These are phyloP conservation scores for Cyprinodon tularosa DNA, from an alignment of 2,113 vertebrate species.

Conservation along the genomic window DNA sequence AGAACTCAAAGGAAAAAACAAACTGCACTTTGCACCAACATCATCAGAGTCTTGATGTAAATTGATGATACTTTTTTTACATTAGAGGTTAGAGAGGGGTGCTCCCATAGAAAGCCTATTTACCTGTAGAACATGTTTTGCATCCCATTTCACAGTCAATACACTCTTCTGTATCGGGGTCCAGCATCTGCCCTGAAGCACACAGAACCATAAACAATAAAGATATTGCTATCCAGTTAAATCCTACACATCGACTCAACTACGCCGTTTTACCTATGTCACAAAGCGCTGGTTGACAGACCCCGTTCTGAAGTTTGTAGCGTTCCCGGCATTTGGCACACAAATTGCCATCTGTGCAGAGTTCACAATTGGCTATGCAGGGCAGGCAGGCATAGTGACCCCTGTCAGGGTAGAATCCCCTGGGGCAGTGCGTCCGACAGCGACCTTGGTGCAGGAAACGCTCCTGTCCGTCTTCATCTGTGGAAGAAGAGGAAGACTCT, in stretches of 20 bases:
- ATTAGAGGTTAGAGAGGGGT: neutral
- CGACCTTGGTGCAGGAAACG: constrained; percentile 81
- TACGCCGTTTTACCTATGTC: constrained; percentile 64
- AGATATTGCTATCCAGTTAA: neutral
- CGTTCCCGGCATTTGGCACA: constrained; percentile 83
- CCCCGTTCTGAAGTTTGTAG: constrained; percentile 79
- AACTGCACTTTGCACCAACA: constrained; percentile 8
- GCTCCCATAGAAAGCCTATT: constrained; percentile 12
- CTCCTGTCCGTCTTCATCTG: constrained; percentile 82
- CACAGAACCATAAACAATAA: constrained; percentile 4
- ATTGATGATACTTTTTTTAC: neutral
- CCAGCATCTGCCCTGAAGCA: constrained; percentile 80
- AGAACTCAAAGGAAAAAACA: constrained; percentile 23
- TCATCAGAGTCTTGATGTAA: constrained; percentile 5
- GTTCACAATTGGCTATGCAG: constrained; percentile 83
- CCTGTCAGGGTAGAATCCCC: constrained; percentile 78
- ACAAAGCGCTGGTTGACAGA: constrained; percentile 75
- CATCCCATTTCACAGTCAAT: constrained; percentile 80
- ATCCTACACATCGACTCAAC: neutral
- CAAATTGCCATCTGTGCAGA: constrained; percentile 78
- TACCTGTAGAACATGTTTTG: constrained; percentile 80
- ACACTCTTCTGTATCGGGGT: constrained; percentile 83
- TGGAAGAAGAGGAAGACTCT: constrained; percentile 32
- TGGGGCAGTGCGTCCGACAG: constrained; percentile 81
- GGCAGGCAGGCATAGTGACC: constrained; percentile 77